Base-by-base conservation (phyloP, 2,888 invertebrate genomes). In the Macrophya alboannulata region DNA sequence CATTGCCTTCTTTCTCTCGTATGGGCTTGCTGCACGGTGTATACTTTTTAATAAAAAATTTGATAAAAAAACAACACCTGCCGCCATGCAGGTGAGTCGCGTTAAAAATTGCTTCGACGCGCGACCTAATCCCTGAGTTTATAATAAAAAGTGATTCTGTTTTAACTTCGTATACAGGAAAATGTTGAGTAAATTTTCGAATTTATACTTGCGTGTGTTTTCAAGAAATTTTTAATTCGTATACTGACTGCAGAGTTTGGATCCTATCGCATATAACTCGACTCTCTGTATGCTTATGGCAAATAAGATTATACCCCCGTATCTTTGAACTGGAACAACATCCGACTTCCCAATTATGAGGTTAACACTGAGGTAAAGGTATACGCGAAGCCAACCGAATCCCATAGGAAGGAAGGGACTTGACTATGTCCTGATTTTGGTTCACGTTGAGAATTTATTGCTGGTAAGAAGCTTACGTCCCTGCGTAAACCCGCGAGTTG, bases 391-490 rank as follows among this genome's bases (percentile, higher is more conserved):
- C 55, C 31, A 55, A 4, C 55, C 37, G 55, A 77, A 77, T 55
- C 55, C 55, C 37, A 37, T 0, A 37, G 37, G 37, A 68, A 62
- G 76, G 48, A 76, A 77, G 77, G 59, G 79, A 62, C 62, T 43
- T 10, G 62, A 81, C 62, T n/a, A 31, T 21, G 62, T 59, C 40
- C 81, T 12, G 48, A 76, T 45, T 15, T 17, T 76, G 37, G 59
- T 81, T 81, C 43, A 10, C 48, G 40, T 5, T 1, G 81, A 0
- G 10, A 81, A 81, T 81, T 81, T 81, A 81, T 62, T 51, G 25
- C 59, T 37, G 31, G 43, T 62, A 81, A 81, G 81, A 81, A 62
- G 81, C 81, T 81, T 81, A 81, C n/a, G n/a, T n/a, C n/a, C 59
- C 79, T 59, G 21, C n/a, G 81, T n/a, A 21, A 59, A 62, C 62